Evolutionary conservation across 53 echinoderm and acorn worm species (phyloP).

Genomic region (Antedon mediterranea): DNA sequence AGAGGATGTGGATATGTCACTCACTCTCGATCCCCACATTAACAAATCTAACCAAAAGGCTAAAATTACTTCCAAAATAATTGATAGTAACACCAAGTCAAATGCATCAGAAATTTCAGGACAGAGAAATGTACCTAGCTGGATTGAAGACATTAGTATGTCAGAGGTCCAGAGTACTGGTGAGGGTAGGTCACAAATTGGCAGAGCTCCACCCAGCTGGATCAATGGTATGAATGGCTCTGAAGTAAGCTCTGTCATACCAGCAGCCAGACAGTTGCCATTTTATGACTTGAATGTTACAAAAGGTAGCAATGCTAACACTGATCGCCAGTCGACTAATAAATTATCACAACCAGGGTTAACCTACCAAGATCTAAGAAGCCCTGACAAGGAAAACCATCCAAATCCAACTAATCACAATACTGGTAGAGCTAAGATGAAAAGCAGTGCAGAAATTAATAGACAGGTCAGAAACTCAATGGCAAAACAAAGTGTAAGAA

Average conservation of each 20-base stretch:
- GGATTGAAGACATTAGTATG: constrained; percentile 3
- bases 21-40: neutral
- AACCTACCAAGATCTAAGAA: neutral
- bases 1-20: constrained; percentile 37
- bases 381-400: neutral
- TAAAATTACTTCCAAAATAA: neutral
- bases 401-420: neutral
- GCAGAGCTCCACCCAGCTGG: constrained; percentile 20
- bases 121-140: neutral
- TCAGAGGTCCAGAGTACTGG: neutral
- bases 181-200: neutral
- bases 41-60: neutral
- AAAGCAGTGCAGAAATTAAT: neutral
- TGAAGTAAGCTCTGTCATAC: neutral
- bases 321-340: neutral
- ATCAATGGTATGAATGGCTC: constrained; percentile 22
- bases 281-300: neutral
- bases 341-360: neutral
- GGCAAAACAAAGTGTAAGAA: neutral
- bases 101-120: neutral
- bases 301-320: neutral
- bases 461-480: neutral
- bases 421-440: neutral
- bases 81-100: neutral
- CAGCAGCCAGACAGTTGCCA: neutral